Evolutionary conservation across 2,113 vertebrate genomes (phyloP), one percentile per base, ranked within the genome.

Genomic region (Myrmecobius fasciatus): DNA sequence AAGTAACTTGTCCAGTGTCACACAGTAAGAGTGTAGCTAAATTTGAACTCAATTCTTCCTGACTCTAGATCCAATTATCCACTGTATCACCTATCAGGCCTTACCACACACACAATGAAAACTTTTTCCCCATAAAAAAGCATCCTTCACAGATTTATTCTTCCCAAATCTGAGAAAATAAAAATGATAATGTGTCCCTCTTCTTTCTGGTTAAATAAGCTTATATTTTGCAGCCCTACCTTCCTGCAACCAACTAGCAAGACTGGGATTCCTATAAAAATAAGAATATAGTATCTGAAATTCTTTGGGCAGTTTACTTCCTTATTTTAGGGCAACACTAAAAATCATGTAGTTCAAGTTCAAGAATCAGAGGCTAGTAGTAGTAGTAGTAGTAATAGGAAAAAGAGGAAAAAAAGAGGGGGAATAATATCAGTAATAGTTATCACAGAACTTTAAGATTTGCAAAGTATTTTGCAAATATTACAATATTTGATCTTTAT

Each of bases 231-330:
- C 8, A 94, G 52, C 10, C 28, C 28, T 91, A 51, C 91, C 48
- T 92, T 95, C 53, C 53, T 5, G 93, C 94, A 48, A 49, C 89
- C 31, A 95, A 90, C 47, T 25, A 56, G 36, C 24, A 92, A 54
- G 93, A 91, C n/a, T 89, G 28, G 56, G 46, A 90, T 67, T 10
- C 53, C 53, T 92, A 0, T 2, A 5, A 31, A 0, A 1, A 25
- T 25, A 25, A 14, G 36, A 7, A 5, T 24, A 60, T 9, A 92
- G 56, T 47, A 53, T 26, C 24, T 91, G 22, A 95, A 97, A 91
- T 91, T 91, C 0, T 91, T 1, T 90, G n/a, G 1, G 51, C 67
- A 25, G n/a, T 24, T 60, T 60, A 31, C 2, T 60, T 28, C 28
- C 26, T 56, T 56, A 56, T 56, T 56, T 56, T 10, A 24, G 8